Evolutionary conservation across 2,888 invertebrate genomes (phyloP).

Genomic region (Melanostoma scalare): DNA sequence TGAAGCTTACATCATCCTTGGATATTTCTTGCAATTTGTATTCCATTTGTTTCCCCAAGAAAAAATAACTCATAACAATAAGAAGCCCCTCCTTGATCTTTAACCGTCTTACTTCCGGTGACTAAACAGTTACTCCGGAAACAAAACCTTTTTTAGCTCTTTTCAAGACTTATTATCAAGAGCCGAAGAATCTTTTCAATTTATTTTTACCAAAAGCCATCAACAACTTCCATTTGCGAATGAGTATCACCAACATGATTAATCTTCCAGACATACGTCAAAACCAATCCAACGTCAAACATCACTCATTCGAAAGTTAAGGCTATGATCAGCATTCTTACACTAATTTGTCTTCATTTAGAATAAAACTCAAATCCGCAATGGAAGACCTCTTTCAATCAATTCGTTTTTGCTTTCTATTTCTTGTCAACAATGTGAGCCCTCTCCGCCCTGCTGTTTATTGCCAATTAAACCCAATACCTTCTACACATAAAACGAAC

Average conservation of each 20-base stretch:
- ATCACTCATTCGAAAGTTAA: conserved; percentile 8
- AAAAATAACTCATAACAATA: background rate
- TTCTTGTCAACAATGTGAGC: conserved; percentile 1
- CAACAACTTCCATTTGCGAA: background rate
- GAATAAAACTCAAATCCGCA: conserved; percentile 30
- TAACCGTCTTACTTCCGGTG: background rate
- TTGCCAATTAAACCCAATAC: conserved; percentile 1
- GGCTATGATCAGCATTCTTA: background rate
- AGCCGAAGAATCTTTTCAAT: background rate
- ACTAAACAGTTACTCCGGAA: background rate
- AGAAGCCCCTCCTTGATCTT: background rate
- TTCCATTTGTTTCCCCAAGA: background rate
- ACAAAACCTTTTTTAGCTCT: background rate
- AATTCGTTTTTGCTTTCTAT: conserved; percentile 7
- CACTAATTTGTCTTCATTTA: conserved; percentile 33
- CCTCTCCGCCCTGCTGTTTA: background rate
- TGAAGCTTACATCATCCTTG: no score
- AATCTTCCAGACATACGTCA: conserved; percentile 2
- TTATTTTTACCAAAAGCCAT: background rate
- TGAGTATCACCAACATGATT: conserved; percentile 4
- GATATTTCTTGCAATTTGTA: background rate
- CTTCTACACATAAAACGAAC: background rate
- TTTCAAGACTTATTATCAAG: background rate
- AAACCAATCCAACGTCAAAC: conserved; percentile 8
- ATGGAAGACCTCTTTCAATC: conserved; percentile 21